phyloP scores from a whole-genome alignment of 1,140 invertebrate genomes.

The Drosophila dunni region DNA sequence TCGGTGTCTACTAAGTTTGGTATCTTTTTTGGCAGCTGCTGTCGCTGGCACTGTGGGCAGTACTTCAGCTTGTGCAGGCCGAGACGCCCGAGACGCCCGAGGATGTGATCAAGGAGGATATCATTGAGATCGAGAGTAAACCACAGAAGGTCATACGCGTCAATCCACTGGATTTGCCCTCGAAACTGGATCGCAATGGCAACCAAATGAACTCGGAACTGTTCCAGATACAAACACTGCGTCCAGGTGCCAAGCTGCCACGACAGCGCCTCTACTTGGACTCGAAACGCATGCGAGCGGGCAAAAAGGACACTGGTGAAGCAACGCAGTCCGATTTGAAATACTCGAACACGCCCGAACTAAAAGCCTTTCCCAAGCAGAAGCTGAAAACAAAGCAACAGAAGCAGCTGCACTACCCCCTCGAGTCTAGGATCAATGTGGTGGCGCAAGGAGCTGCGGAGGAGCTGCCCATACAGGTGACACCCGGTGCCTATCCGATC shows the following conservation, averaged over 20 bases:
- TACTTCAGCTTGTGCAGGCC: slow-evolving; percentile 16
- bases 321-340: slow-evolving; percentile 62
- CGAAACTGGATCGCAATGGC: slow-evolving; percentile 60
- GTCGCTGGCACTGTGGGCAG: slow-evolving; percentile 14
- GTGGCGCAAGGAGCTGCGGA: slow-evolving; percentile 1
- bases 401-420: slow-evolving; percentile 71
- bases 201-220: slow-evolving; percentile 71
- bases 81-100: slow-evolving; percentile 42
- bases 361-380: slow-evolving; percentile 80
- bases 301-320: slow-evolving; percentile 61
- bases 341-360: slow-evolving; percentile 61
- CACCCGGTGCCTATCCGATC: slow-evolving; percentile 76
- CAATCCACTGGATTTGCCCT: slow-evolving; percentile 68
- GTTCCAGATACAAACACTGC: slow-evolving; percentile 72
- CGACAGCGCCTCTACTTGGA: slow-evolving; percentile 60
- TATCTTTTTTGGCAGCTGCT: slow-evolving; percentile 35
- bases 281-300: slow-evolving; percentile 68
- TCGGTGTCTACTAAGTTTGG: slow-evolving; percentile 3
- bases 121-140: slow-evolving; percentile 73
- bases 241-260: slow-evolving; percentile 23
- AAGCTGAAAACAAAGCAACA: slow-evolving; percentile 70
- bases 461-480: slow-evolving; percentile 69
- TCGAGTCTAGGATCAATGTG: slow-evolving; percentile 41
- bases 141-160: slow-evolving; percentile 79
- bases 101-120: slow-evolving; percentile 69